These are phyloP conservation scores for Cyclura pinguis DNA, from an alignment of 2,797 vertebrate species.

Conservation along the genomic window DNA sequence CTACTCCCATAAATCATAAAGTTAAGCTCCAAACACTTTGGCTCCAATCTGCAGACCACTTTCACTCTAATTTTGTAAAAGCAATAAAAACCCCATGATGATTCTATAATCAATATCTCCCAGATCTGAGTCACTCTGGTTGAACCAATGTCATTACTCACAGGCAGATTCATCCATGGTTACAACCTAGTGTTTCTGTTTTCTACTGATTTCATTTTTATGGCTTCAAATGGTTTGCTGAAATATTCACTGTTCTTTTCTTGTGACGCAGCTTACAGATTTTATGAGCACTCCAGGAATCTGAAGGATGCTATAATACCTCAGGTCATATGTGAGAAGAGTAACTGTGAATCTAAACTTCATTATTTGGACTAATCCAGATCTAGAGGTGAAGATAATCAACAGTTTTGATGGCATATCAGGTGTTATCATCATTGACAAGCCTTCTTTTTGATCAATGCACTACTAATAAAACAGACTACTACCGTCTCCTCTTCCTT, in stretches of 20 bases:
- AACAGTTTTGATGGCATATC: background rate
- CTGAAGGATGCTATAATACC: background rate
- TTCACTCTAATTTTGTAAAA: background rate
- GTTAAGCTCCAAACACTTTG: background rate
- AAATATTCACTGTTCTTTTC: background rate
- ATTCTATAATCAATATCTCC: background rate
- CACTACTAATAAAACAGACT: background rate
- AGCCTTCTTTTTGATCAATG: background rate
- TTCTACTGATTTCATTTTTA: background rate
- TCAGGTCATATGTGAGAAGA: background rate
- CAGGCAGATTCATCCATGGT: background rate
- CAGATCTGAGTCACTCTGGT: background rate
- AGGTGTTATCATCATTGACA: background rate
- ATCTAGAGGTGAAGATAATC: background rate
- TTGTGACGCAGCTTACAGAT: background rate
- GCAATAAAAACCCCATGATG: background rate
- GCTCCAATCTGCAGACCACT: background rate
- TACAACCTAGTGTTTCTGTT: background rate
- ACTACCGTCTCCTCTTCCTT: no score
- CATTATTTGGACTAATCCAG: background rate
- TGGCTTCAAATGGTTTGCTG: background rate
- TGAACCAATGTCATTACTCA: background rate
- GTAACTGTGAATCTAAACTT: background rate
- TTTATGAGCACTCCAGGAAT: slow-evolving; percentile 2
- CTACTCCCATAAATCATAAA: background rate